Evolutionary conservation across 2,888 invertebrate genomes (phyloP).

Genomic region (Campoplex capitator): DNA sequence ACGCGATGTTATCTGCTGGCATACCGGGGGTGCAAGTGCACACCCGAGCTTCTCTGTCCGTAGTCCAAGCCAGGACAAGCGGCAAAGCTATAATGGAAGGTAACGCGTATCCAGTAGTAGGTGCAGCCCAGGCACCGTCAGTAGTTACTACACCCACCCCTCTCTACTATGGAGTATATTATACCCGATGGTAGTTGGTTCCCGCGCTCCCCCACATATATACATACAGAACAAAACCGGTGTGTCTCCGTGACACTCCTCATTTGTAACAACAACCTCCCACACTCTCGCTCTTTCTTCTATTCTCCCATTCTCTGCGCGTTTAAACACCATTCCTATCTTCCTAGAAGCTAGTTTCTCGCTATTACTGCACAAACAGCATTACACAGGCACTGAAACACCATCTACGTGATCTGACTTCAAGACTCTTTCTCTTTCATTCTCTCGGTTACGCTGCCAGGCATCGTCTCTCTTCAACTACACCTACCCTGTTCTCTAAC

Average conservation of each 20-base stretch:
- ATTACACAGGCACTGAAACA: slow-evolving; percentile 55
- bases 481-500: background rate
- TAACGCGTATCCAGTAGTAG: slow-evolving; percentile 72
- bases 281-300: slow-evolving; percentile 42
- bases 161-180: slow-evolving; percentile 69
- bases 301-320: slow-evolving; percentile 29
- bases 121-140: slow-evolving; percentile 69
- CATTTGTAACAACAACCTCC: slow-evolving; percentile 73
- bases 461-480: background rate
- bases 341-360: slow-evolving; percentile 51
- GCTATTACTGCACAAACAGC: slow-evolving; percentile 67
- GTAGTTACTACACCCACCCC: slow-evolving; percentile 60
- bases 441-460: slow-evolving; percentile 19
- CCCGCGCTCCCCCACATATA: slow-evolving; percentile 64
- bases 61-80: slow-evolving; percentile 50
- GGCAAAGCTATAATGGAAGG: slow-evolving; percentile 76
- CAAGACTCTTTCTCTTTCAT: slow-evolving; percentile 1
- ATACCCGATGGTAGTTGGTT: slow-evolving; percentile 63
- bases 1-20: slow-evolving; percentile 44
- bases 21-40: slow-evolving; percentile 40
- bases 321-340: slow-evolving; percentile 41
- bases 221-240: slow-evolving; percentile 73
- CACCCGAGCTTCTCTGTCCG: slow-evolving; percentile 42
- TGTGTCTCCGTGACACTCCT: slow-evolving; percentile 75
- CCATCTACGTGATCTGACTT: slow-evolving; percentile 57